Evolutionary conservation across 2,113 vertebrate species (phyloP), one percentile per base, ranked within the genome.

Genomic region (Onychostruthus taczanowskii): DNA sequence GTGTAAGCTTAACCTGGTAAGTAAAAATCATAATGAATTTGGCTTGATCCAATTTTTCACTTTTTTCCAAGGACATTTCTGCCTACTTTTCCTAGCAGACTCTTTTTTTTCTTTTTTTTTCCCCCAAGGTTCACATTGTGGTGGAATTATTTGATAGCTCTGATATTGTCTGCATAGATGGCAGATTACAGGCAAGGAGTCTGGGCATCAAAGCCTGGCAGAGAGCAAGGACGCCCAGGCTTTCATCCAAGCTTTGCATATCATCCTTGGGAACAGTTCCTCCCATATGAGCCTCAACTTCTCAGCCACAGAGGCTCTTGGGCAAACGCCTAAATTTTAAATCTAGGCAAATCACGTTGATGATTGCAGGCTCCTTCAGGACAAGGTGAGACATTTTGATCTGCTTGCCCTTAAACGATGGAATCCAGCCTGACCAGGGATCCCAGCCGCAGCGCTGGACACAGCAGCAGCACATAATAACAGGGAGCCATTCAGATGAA

Each of bases 121-220:
- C 4, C 4, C 5, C 1, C 24, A 90, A 58, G 68, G 37, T 24
- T 53, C 76, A 50, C 17, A 3, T 28, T 46, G 47, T n/a, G 50
- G 56, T 46, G 30, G 50, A 78, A 77, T 41, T 73, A 77, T 80
- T 92, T 84, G 73, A 75, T 72, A 86, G 68, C 28, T 84, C 64
- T 77, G n/a, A 59, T 78, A 53, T 14, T 84, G 64, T 72, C 88
- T 75, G 72, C 53, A 64, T 56, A 56, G 73, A 78, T 68, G 73
- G 39, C 52, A 67, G 81, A 93, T 94, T 91, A 90, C 74, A 92
- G 72, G 61, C 52, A 72, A 77, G 44, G 68, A 96, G 37, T 68
- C 56, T 52, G 58, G 68, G 79, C 85, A 91, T 94, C 90, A 92
- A 95, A 96, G 88, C 82, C 52, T 91, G 72, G 90, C 75, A 84